Percentiles rank a stretch among this genome's conserved stretches.
phyloP scores from a whole-genome alignment of 2,113 vertebrate species.

The Pristiophorus japonicus region DNA sequence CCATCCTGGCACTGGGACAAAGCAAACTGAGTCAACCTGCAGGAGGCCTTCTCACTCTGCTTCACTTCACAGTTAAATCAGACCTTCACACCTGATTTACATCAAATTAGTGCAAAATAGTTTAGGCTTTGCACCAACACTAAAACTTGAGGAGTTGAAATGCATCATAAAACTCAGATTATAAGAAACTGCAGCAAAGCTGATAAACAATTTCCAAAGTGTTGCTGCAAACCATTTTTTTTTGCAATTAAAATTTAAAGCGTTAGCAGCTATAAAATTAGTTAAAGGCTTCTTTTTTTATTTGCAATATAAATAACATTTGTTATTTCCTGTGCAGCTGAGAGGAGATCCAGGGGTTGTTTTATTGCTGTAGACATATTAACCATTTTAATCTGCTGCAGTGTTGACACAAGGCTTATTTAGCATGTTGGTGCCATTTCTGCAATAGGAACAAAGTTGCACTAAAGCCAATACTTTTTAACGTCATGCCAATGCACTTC shows the following conservation, averaged over 20 bases:
- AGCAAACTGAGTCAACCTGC: not conserved
- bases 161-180: not conserved
- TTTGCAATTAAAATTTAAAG: not conserved
- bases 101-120: not conserved
- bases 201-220: slow-evolving; percentile 3
- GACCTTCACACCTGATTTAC: not conserved
- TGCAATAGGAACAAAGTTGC: not conserved
- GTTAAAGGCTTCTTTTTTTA: not conserved
- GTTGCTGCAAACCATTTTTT: not conserved
- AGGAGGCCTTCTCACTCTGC: not conserved
- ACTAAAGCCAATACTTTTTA: not conserved
- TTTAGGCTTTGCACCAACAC: not conserved
- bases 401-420: not conserved
- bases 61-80: not conserved
- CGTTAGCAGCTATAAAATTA: slow-evolving; percentile 5
- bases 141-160: not conserved
- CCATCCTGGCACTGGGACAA: not conserved
- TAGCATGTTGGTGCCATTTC: not conserved
- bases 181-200: not conserved
- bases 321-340: not conserved
- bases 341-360: not conserved
- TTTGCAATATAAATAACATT: not conserved
- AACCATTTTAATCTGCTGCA: not conserved
- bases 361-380: not conserved
- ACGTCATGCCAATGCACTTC: not conserved